Percentiles rank a stretch among this genome's conserved stretches.
Evolutionary conservation across 2,888 invertebrate species (phyloP).

Genomic region (Conus canariensis): DNA sequence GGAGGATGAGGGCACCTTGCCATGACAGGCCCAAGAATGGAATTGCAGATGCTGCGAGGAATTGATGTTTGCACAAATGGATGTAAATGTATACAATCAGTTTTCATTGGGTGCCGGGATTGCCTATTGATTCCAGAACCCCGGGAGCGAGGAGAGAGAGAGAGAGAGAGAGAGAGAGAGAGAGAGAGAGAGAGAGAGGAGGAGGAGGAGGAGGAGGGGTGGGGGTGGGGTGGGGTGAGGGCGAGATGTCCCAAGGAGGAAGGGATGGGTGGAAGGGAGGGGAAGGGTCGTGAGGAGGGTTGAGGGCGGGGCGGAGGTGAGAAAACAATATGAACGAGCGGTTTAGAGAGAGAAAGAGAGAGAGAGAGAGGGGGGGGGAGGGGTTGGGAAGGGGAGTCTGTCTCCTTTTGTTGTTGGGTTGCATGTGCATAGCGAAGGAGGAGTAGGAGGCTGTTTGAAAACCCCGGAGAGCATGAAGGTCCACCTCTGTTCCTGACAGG

Average conservation of each 20-base stretch:
- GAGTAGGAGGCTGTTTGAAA: too few relatives aligned
- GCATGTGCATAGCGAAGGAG: too few relatives aligned
- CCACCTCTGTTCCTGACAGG: too few relatives aligned
- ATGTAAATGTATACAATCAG: slow-evolving; percentile 47
- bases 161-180: neutral
- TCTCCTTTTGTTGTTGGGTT: too few relatives aligned
- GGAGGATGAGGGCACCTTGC: neutral
- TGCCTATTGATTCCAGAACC: slow-evolving; percentile 37
- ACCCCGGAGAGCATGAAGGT: too few relatives aligned
- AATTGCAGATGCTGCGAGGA: slow-evolving; percentile 40
- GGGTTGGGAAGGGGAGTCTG: neutral
- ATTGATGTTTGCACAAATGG: slow-evolving; percentile 46
- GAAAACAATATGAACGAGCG: too few relatives aligned
- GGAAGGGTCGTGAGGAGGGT: neutral
- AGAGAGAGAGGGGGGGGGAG: neutral
- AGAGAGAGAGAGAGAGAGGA: too few relatives aligned
- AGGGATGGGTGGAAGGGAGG: neutral
- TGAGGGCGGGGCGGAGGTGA: neutral
- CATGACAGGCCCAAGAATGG: neutral
- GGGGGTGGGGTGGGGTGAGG: neutral
- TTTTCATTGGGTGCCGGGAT: slow-evolving; percentile 22
- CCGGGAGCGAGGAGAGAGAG: neutral
- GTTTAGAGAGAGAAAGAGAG: neutral
- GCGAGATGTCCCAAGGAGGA: neutral
- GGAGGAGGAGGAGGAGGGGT: neutral